Base-by-base conservation (phyloP, 2,797 vertebrate species). In the Pseudochirops corinnae region DNA sequence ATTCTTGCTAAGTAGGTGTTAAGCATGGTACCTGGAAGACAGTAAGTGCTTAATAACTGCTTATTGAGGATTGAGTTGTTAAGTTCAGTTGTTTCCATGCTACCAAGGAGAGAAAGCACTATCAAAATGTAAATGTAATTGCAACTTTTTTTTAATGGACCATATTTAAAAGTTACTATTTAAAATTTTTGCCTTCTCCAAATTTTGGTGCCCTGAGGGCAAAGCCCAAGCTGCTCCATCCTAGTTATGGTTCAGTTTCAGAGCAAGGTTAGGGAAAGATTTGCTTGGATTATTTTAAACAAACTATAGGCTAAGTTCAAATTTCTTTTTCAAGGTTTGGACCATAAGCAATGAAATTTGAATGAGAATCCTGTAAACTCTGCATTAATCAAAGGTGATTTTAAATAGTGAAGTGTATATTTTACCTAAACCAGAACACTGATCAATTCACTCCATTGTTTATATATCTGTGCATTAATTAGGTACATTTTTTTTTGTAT, bases 371-470 rank as follows among this genome's bases (percentile, higher is more conserved):
- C 12, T 90, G 58, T 31, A 56, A 82, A 39, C 58, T 82, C 56
- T 57, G 29, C 3, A n/a, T 5, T 82, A 26, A 94, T 92, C 56
- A 46, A 56, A 56, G 3, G 0, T 46, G 11, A 62, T 13, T 93
- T 93, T 94, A 18, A 50, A 91, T 93, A 93, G 13, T 29, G 24
- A 21, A 16, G 4, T 7, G 4, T 90, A 3, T 1, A 55, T 93
- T 95, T 95, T 94, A 55, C 50, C 95, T 92, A 92, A 94, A 93
- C 7, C 39, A 87, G 74, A 87, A 87, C 21, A 46, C 26, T 87
- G 18, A 87, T 46, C 39, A 91, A 31, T 67, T 28, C 0, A 52
- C 53, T 58, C 2, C 12, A 90, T 62, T 21, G 92, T 52, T 94
- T 18, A 10, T 93, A 24, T 74, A 53, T 95, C 5, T 87, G 39